Base-by-base conservation (phyloP, 2,113 vertebrate species). In the Atherinomorus stipes region DNA sequence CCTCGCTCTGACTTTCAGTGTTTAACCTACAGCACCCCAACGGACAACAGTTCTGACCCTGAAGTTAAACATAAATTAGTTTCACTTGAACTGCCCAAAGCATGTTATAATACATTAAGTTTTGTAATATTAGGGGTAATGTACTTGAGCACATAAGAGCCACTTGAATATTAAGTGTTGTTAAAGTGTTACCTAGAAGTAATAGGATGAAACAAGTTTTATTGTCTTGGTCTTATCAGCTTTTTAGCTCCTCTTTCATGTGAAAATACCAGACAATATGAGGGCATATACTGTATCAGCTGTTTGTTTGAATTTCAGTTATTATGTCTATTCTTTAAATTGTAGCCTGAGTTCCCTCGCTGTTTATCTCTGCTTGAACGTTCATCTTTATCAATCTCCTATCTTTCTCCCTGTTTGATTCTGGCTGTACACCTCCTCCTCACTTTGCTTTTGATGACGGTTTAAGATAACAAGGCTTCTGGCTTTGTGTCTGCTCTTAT, bases 301-400 rank as follows among this genome's bases (percentile, higher is more conserved):
- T 45, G 68, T 79, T 83, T 84, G 60, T 85, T 86, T 88, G 56
- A 68, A 45, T 67, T 50, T 45, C 64, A 9, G 21, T 67, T 91
- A 86, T 92, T 93, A 66, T 90, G 90, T 92, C 90, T 85, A 16
- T 63, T 73, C 57, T 74, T 12, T 31, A 18, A 22, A n/a, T 42
- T 54, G 37, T 61, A 25, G 23, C 64, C 56, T 74, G 19, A 59
- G 64, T 57, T 53, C 78, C 44, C 51, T 61, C 56, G 44, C 23
- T 59, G 68, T 76, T 80, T 79, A 71, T 86, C 78, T 64, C 61
- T 22, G 18, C 25, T 56, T 79, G 56, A 70, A 49, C 71, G 38
- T 73, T 65, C 54, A 74, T 54, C 51, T 63, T 47, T 72, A 73
- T 80, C 88, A 38, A 26, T 71, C 61, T 64, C 67, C 12, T 52